Evolutionary conservation across 2,797 vertebrate species (phyloP).

Genomic region (Semaprochilodus insignis): DNA sequence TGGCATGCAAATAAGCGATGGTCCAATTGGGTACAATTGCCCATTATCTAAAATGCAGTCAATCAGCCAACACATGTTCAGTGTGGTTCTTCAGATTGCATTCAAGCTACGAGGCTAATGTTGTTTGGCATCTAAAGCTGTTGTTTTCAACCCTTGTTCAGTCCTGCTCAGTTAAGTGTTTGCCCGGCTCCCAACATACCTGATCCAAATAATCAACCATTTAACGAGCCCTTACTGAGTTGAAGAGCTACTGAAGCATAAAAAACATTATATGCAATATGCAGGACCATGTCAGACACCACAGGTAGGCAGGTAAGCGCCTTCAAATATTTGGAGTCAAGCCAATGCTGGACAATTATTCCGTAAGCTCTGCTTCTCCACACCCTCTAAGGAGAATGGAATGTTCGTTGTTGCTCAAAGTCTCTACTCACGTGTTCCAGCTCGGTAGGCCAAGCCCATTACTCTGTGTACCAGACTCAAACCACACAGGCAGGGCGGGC

Average conservation of each 20-base stretch:
- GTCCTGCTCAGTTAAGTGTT: too few species aligned
- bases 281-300: not conserved
- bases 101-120: too few species aligned
- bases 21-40: not conserved
- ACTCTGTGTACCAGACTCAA: slow-evolving; percentile 16
- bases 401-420: slow-evolving; percentile 37
- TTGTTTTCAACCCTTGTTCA: too few species aligned
- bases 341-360: slow-evolving; percentile 40
- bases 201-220: too few species aligned
- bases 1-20: not conserved
- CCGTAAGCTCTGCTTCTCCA: slow-evolving; percentile 17
- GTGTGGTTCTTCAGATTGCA: too few species aligned
- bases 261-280: too few species aligned
- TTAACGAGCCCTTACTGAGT: too few species aligned
- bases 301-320: not conserved
- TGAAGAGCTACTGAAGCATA: too few species aligned
- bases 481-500: slow-evolving; percentile 28
- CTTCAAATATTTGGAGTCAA: slow-evolving; percentile 40
- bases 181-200: too few species aligned
- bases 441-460: slow-evolving; percentile 15
- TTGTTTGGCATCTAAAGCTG: too few species aligned
- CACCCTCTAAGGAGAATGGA: slow-evolving; percentile 47
- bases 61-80: too few species aligned
- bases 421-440: slow-evolving; percentile 41
- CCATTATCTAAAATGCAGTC: not conserved